Evolutionary conservation across 2,888 invertebrate species (phyloP), one percentile per base, ranked within the genome.

Genomic region (Shargacucullia verbasci): DNA sequence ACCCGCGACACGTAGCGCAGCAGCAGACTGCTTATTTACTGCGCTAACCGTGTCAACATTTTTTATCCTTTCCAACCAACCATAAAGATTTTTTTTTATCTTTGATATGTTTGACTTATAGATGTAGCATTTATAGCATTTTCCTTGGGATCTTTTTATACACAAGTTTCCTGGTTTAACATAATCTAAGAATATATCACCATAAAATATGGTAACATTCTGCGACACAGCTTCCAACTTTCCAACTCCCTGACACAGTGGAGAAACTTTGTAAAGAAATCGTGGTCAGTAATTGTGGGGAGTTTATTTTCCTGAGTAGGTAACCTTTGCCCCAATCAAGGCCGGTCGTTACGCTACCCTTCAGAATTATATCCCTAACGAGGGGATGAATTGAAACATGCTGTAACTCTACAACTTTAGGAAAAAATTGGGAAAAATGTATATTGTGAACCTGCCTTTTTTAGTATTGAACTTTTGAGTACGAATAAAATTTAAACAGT

Each of bases 281-380:
- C 9, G 13, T 13, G 59, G 20, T 43, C 60, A 66, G 60, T 47
- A 29, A 47, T 55, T 50, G 54, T 29, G n/a, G 27, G 14, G 47
- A 66, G 49, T 64, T 57, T 52, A 33, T 55, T 66, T 44, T 40
- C 29, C 35, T 37, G 35, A 54, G 54, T 54, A 46, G 39, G 35
- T 39, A 47, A 55, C 60, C 46, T 66, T 40, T 44, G 8, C 33
- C 25, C 49, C 2, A 44, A 50, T 60, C 38, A 50, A 25, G 25
- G 5, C 39, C 38, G 47, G 37, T 66, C 47, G 13, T 60, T 55
- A 44, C 5, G 39, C 31, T 14, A 8, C 50, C 14, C 35, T 54
- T 47, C 49, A 47, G 11, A 50, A 54, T 14, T 25, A 27, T 52
- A 29, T 35, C 15, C 15, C 8, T 38, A 37, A 33, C 27, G 34